Evolutionary conservation across 2,888 invertebrate species (phyloP), one percentile per base, ranked within the genome.

Genomic region (Phyto melanocephala): DNA sequence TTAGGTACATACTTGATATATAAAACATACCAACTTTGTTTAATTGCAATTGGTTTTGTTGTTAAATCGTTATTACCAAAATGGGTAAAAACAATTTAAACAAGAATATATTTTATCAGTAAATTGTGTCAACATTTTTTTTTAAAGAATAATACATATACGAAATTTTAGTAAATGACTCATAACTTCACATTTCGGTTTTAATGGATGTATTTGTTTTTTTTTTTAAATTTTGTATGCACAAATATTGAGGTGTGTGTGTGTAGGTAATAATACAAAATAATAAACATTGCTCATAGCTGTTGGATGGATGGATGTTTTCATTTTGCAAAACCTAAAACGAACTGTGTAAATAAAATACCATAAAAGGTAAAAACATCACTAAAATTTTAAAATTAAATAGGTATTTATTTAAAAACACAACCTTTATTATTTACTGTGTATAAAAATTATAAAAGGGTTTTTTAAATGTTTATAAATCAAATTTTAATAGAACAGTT

Each of bases 41-140:
- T 42, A 40, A 15, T 62, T 42, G 13, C 20, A 37, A 37, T 11
- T 2, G 15, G 4, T 65, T 60, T 72, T 42, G n/a, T 20, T 40
- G 50, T 68, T 58, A n/a, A 2, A 33, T 45, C 1, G 4, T 42
- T 77, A 37, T 68, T 60, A 52, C 58, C 60, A 52, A 77, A 68
- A 62, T 54, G 45, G 45, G 24, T 62, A 78, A 45, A 56, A 40
- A 54, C 37, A 63, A n/a, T 63, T 78, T 50, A 75, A 80, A 42
- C n/a, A 67, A 62, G 63, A 28, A 28, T 5, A 28, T 5, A 80
- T n/a, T 35, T 77, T 74, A 81, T 65, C 75, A 67, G 47, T 20
- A 62, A 81, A 67, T 42, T 84, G 67, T 84, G 84, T 81, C 81
- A 78, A 81, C 81, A 83, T 71, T 62, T 68, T 63, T 77, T 68